Evolutionary conservation across 2,113 vertebrate genomes (phyloP).

Genomic region (Globicephala melas): DNA sequence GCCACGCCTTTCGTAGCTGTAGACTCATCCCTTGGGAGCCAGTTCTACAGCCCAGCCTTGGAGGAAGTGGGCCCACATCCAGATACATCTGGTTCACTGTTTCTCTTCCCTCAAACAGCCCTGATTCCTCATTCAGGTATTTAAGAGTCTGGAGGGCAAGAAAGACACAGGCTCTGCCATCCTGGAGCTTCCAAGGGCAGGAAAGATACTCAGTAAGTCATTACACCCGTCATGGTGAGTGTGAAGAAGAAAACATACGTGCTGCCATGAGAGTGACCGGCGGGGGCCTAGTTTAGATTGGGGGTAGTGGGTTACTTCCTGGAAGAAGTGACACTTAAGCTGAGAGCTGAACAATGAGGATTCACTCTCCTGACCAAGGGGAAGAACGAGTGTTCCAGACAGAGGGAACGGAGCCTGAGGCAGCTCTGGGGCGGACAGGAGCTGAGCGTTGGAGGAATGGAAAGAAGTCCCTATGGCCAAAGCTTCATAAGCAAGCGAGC

Average conservation of each 20-base stretch:
- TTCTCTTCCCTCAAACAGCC: not conserved
- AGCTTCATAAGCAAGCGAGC: not conserved
- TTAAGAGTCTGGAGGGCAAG: not conserved
- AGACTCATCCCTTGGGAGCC: not conserved
- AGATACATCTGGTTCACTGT: not conserved
- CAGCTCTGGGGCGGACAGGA: not conserved
- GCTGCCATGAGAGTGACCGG: not conserved
- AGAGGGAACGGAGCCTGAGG: not conserved
- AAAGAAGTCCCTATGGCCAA: not conserved
- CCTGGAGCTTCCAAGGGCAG: not conserved
- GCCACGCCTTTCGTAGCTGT: not conserved
- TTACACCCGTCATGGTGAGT: fast-evolving
- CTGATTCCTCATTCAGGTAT: not conserved
- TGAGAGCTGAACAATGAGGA: not conserved
- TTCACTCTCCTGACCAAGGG: not conserved
- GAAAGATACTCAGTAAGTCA: not conserved
- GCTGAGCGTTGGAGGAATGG: not conserved
- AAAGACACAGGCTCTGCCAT: not conserved
- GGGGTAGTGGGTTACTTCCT: not conserved
- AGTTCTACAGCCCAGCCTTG: not conserved
- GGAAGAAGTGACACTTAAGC: not conserved
- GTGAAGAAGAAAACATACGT: not conserved
- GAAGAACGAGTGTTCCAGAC: not conserved
- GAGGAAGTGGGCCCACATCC: not conserved
- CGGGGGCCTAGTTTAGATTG: not conserved